A percentile compares a stretch with the other conserved stretches of the same genome.
Evolutionary conservation across 2,113 vertebrate genomes (phyloP).

Genomic region (Calidris pygmaea): DNA sequence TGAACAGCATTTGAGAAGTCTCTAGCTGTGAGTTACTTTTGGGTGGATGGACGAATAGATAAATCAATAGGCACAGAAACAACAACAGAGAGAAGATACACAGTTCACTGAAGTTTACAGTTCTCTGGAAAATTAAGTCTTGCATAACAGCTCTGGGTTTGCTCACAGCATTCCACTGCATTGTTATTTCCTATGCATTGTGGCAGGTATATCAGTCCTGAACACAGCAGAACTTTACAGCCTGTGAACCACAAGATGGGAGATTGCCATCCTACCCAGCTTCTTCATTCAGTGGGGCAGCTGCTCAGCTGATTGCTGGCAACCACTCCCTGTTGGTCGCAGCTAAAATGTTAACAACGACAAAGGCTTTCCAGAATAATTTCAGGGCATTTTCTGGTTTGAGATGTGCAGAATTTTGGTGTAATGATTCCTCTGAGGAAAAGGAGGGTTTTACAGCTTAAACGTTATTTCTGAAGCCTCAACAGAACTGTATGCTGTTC

Average conservation of each 20-base stretch:
- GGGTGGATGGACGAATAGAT: background rate
- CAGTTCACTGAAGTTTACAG: constrained; percentile 34
- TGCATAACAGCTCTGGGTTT: background rate
- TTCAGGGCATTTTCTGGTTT: background rate
- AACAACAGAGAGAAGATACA: constrained; percentile 16
- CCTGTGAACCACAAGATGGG: background rate
- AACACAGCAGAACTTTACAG: background rate
- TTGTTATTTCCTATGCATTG: background rate
- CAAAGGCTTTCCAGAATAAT: background rate
- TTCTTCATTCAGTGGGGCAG: background rate
- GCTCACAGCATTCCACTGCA: background rate
- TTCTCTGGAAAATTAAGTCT: constrained; percentile 15
- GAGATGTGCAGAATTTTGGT: background rate
- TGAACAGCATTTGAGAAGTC: background rate
- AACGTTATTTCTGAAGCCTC: background rate
- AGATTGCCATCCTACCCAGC: background rate
- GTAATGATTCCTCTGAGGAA: background rate
- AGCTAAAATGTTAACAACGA: background rate
- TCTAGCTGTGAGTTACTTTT: constrained; percentile 2
- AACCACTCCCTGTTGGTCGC: background rate
- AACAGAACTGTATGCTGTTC: background rate
- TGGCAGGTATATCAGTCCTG: background rate
- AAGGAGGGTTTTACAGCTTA: background rate
- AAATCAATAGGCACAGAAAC: constrained; percentile 36
- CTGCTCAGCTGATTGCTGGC: background rate